Base-by-base conservation (phyloP, 2,888 invertebrate genomes). In the Serrognathus titanus region DNA sequence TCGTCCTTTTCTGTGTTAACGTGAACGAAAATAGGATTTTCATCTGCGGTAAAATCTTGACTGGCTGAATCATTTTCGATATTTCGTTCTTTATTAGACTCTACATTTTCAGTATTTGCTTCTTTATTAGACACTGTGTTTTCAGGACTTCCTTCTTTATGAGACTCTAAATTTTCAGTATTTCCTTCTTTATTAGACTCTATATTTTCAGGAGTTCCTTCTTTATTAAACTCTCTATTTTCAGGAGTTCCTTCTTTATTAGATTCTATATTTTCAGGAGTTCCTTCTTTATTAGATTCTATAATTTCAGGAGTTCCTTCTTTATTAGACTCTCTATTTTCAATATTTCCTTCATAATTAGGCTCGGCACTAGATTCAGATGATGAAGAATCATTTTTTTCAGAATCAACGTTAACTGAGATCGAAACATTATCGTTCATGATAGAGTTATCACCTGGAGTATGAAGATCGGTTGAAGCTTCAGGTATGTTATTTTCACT, bases 51-150 rank as follows among this genome's bases (percentile, higher is more conserved):
- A 1, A 40, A 53, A 31, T 48, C 45, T 35, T 51, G 43, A 10
- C 43, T 35, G 5, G 36, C 16, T 9, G 35, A 43, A 12, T 51
- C 51, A n/a, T 31, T 51, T 31, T 35, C 20, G 8, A 58, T 62
- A 16, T 70, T 69, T 67, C 70, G 73, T 52, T 67, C 69, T 49
- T 57, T 47, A 48, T 59, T 66, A 9, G 69, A 67, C 51, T 66
- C 69, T 43, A 61, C 67, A 59, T 24, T 35, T 48, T 68, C 66
- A 54, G 68, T 69, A 62, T 65, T 67, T 57, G 69, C 68, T 55
- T 68, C 63, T 43, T 61, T 67, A 63, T 70, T 71, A 50, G 57
- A 52, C 51, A 61, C 62, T 58, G 59, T 63, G 36, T 60, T 60
- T 52, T 58, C 60, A 43, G 62, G 60, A 24, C 48, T 41, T 8